A percentile compares a stretch with the other conserved stretches of the same genome.
phyloP scores from a whole-genome alignment of 2,797 vertebrate species.

The Halcyon chelicuti region DNA sequence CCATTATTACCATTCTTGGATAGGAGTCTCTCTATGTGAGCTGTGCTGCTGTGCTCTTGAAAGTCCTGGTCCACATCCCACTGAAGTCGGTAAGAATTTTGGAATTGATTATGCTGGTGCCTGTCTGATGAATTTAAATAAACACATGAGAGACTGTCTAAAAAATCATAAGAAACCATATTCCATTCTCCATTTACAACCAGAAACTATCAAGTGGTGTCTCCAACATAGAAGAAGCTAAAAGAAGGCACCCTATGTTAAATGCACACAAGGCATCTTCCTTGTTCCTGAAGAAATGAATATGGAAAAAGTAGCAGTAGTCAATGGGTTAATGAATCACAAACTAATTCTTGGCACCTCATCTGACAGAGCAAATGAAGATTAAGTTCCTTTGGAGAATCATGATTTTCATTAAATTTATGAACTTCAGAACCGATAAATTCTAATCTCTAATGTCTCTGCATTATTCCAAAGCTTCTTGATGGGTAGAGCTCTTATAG shows the following conservation, averaged over 20 bases:
- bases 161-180: neutral
- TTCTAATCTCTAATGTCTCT: slow-evolving; percentile 70
- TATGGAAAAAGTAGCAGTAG: neutral
- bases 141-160: neutral
- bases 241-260: neutral
- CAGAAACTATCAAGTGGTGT: neutral
- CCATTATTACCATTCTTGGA: neutral
- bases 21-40: neutral
- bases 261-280: neutral
- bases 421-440: slow-evolving; percentile 65
- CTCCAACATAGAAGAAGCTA: neutral
- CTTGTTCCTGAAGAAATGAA: slow-evolving; percentile 7
- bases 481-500: slow-evolving; percentile 23
- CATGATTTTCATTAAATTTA: slow-evolving; percentile 60
- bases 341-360: slow-evolving; percentile 9
- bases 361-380: slow-evolving; percentile 36
- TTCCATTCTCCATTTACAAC: neutral
- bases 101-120: neutral
- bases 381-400: slow-evolving; percentile 16
- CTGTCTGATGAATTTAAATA: neutral
- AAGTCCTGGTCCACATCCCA: neutral
- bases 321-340: slow-evolving; percentile 40
- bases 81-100: neutral
- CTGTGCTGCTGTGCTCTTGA: neutral
- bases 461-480: slow-evolving; percentile 56